These are phyloP conservation scores for Grammomys dolichurus DNA, from an alignment of 2,113 vertebrate species.

Conservation along the genomic window DNA sequence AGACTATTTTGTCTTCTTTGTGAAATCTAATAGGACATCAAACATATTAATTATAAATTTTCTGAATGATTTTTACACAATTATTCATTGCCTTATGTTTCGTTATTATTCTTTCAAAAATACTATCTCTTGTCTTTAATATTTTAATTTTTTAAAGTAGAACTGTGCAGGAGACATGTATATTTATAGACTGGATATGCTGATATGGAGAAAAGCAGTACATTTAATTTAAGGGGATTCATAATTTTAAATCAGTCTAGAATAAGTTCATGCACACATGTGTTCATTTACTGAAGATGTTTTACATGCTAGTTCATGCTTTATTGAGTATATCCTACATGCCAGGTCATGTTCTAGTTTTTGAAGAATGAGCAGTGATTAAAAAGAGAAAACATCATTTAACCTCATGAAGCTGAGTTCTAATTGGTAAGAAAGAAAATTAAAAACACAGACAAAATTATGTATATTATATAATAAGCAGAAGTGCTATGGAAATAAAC, in stretches of 20 bases:
- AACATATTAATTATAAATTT: conserved; percentile 39
- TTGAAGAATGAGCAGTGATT: not conserved
- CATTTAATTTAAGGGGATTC: not conserved
- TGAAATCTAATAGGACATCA: conserved; percentile 36
- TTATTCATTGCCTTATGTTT: conserved; percentile 19
- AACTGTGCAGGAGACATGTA: not conserved
- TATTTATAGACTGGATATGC: not conserved
- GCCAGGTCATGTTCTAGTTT: not conserved
- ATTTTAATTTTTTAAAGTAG: not conserved
- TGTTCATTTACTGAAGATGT: not conserved
- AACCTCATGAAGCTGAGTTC: not conserved
- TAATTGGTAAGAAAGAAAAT: conserved; percentile 21
- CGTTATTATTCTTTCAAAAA: not conserved
- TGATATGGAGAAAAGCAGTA: not conserved
- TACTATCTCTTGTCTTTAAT: not conserved
- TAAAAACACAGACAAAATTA: not conserved
- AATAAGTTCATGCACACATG: not conserved
- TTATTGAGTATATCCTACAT: not conserved
- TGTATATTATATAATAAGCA: not conserved
- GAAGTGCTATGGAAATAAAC: not conserved
- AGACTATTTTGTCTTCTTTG: conserved; percentile 49
- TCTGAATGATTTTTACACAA: conserved; percentile 32
- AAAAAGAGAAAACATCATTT: conserved; percentile 22
- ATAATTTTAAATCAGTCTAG: not conserved
- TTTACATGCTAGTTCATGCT: not conserved